phyloP scores from a whole-genome alignment of 2,797 vertebrate species.

The Nasua narica region DNA sequence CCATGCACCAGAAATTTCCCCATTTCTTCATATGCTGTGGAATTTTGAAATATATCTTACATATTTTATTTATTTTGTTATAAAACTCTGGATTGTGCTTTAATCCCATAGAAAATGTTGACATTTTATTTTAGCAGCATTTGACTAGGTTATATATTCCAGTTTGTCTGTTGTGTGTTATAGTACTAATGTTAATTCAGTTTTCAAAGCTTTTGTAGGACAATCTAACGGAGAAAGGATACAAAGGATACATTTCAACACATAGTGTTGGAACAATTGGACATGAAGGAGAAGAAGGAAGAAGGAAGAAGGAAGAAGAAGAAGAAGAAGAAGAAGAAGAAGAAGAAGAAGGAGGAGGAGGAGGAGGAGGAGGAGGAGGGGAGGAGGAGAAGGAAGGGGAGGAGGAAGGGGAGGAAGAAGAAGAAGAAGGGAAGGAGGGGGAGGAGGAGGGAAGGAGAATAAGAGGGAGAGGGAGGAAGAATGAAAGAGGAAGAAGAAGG shows the following conservation, averaged over 20 bases:
- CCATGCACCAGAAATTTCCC: neutral
- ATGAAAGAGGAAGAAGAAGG: neutral
- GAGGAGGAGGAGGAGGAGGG: no score
- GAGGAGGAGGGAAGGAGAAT: fast-evolving
- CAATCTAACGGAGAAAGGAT: neutral
- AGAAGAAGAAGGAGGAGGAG: no score
- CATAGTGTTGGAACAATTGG: neutral
- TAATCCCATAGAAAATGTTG: neutral
- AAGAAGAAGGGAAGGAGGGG: fast-evolving
- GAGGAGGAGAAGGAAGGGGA: fast-evolving
- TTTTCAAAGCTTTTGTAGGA: neutral
- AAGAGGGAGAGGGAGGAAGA: fast-evolving
- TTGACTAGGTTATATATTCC: neutral
- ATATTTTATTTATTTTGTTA: neutral
- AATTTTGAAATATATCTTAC: neutral
- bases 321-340: fast-evolving
- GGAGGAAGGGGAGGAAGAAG: fast-evolving
- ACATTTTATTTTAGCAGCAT: neutral
- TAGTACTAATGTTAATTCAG: neutral
- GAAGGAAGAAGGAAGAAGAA: fast-evolving
- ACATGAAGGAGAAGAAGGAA: neutral
- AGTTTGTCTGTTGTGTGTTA: neutral
- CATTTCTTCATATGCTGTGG: neutral
- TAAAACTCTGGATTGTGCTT: neutral
- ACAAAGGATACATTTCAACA: no score